Conservation (phyloP, 2,888 invertebrate species). For the Resseliella maxima region DNA sequence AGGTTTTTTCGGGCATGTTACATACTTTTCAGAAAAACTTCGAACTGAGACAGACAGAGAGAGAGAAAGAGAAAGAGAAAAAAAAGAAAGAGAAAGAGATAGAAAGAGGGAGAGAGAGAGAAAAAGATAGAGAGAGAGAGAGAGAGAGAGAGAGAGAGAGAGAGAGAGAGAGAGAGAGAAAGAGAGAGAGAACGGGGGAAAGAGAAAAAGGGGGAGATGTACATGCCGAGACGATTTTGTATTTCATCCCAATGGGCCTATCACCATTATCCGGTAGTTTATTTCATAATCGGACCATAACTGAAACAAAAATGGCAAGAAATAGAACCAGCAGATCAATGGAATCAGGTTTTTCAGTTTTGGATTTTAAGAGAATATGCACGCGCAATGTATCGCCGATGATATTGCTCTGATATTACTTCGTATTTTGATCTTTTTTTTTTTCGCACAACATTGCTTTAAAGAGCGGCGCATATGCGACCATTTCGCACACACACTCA, state of each 20-base stretch:
- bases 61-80: not conserved
- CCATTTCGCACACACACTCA: not conserved
- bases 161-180: no score
- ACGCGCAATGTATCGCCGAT: not conserved
- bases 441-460: not conserved
- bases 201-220: not conserved
- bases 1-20: not conserved
- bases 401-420: no score
- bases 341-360: constrained; percentile 15
- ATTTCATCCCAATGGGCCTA: constrained; percentile 43
- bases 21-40: not conserved
- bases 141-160: no score
- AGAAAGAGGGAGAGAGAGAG: no score
- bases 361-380: not conserved
- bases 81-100: no score
- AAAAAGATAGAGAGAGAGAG: no score
- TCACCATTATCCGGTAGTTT: constrained; percentile 48
- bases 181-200: no score
- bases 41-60: not conserved
- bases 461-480: not conserved
- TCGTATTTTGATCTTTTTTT: not conserved
- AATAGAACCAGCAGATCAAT: constrained; percentile 19
- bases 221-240: not conserved
- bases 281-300: constrained; percentile 42
- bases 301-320: constrained; percentile 48